Evolutionary conservation across 2,797 vertebrate species (phyloP).

Genomic region (Hyperoplus lanceolatus): DNA sequence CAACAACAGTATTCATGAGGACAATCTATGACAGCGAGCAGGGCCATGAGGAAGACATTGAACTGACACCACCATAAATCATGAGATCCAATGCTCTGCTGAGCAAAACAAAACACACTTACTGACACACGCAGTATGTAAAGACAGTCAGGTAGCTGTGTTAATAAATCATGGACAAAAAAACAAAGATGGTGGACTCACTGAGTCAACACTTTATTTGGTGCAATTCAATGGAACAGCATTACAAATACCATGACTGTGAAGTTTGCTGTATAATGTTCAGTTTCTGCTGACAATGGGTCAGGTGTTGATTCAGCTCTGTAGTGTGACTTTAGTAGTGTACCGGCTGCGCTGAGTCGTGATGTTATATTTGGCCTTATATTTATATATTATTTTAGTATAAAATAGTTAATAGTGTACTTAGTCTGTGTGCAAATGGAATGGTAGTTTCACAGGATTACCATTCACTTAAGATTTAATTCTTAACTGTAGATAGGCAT

Average conservation of each 20-base stretch:
- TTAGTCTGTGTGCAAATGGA: background rate
- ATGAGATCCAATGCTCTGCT: constrained; percentile 42
- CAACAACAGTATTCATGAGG: constrained; percentile 6
- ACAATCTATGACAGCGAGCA: constrained; percentile 9
- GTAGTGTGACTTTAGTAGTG: background rate
- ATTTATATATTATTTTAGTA: background rate
- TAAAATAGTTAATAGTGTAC: background rate
- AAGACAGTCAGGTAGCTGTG: constrained; percentile 11
- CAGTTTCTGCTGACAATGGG: constrained; percentile 34
- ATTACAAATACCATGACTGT: constrained; percentile 20
- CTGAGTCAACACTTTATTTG: constrained; percentile 36
- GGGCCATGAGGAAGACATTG: constrained; percentile 4
- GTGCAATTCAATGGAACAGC: constrained; percentile 39
- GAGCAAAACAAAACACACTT: constrained; percentile 50
- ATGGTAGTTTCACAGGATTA: background rate
- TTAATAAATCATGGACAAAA: constrained; percentile 46
- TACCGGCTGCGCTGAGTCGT: background rate
- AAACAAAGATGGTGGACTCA: constrained; percentile 15
- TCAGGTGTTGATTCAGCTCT: constrained; percentile 18
- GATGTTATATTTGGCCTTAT: background rate
- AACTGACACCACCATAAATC: constrained; percentile 45
- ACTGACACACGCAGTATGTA: constrained; percentile 21
- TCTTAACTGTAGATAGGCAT: background rate
- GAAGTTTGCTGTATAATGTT: constrained; percentile 14
- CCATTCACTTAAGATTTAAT: background rate